Conservation (phyloP, 2,797 vertebrate species). For the Tapirus indicus region DNA sequence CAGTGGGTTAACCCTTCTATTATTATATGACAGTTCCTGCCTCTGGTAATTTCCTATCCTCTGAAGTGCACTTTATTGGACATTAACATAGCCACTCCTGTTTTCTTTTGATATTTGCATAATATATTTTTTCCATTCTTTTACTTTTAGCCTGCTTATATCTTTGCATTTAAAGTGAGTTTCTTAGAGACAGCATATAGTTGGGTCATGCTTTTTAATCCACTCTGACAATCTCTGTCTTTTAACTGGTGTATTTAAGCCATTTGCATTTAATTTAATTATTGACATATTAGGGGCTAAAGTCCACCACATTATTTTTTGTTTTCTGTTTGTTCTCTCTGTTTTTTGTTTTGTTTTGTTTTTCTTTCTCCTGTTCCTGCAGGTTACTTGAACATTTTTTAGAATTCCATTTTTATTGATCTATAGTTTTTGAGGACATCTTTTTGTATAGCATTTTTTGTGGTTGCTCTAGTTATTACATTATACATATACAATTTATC, state of each 20-base stretch:
- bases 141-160: background rate
- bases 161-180: conserved; percentile 36
- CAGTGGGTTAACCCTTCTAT: background rate
- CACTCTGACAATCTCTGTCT: background rate
- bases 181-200: background rate
- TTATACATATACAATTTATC: background rate
- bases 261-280: conserved; percentile 18
- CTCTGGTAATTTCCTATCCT: background rate
- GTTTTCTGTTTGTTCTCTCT: background rate
- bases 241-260: background rate
- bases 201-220: background rate
- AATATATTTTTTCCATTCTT: background rate
- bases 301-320: background rate
- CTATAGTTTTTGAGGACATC: background rate
- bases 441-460: background rate
- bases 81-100: background rate
- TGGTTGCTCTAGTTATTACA: background rate
- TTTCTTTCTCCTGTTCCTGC: background rate
- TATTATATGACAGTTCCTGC: background rate
- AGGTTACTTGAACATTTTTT: background rate
- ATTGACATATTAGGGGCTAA: background rate
- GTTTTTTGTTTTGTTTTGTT: background rate
- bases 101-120: background rate
- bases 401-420: background rate
- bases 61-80: background rate